A percentile compares a stretch with the other conserved stretches of the same genome.
phyloP scores from a whole-genome alignment of 2,888 invertebrate genomes.

The Pseudococcus longispinus region DNA sequence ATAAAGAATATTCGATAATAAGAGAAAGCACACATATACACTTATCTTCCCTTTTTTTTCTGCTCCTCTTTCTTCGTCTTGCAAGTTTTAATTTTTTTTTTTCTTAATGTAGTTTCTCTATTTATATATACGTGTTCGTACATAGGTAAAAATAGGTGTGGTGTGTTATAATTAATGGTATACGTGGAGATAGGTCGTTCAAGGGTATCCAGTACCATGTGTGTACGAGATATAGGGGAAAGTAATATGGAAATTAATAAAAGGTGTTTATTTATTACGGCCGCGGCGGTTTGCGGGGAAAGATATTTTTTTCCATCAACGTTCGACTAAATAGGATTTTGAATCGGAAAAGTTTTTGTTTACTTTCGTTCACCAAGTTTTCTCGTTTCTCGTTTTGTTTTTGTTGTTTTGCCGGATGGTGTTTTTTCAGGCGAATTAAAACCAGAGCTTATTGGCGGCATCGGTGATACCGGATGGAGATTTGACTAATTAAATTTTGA shows the following conservation, averaged over 20 bases:
- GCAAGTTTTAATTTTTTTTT: constrained; percentile 13
- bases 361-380: background rate
- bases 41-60: constrained; percentile 16
- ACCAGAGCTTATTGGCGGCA: background rate
- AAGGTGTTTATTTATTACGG: background rate
- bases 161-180: constrained; percentile 8
- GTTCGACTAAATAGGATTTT: background rate
- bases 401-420: background rate
- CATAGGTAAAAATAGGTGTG: background rate
- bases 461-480: background rate
- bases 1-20: constrained; percentile 52
- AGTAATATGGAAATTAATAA: constrained; percentile 26
- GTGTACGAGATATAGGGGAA: background rate
- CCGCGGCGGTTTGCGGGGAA: background rate
- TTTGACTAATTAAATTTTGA: constrained; percentile 7
- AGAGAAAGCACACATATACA: constrained; percentile 48
- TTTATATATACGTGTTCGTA: background rate
- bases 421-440: background rate
- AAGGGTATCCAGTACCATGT: constrained; percentile 1
- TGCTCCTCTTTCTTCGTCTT: background rate
- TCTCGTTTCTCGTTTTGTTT: background rate
- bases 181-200: background rate
- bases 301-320: background rate
- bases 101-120: background rate
- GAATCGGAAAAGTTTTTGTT: background rate